Evolutionary conservation across 2,113 vertebrate species (phyloP).

Genomic region (Siniperca chuatsi): DNA sequence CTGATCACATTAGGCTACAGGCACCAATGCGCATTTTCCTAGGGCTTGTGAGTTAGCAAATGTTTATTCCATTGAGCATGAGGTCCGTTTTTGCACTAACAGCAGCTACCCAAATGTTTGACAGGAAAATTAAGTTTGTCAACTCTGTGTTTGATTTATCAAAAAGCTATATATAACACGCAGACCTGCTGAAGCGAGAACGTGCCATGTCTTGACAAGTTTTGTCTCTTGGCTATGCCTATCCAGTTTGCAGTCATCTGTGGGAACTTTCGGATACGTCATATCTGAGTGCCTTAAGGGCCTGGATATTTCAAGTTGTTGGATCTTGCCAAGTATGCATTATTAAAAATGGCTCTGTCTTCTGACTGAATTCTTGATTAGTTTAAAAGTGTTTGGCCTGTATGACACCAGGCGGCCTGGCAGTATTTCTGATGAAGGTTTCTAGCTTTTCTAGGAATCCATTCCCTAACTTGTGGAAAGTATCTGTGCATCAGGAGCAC

Average conservation of each 20-base stretch:
- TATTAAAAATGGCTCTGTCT: background rate
- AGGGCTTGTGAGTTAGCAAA: background rate
- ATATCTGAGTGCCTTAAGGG: too few relatives aligned
- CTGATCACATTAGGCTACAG: background rate
- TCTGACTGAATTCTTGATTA: background rate
- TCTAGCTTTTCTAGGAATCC: background rate
- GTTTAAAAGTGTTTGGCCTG: background rate
- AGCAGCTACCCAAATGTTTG: too few relatives aligned
- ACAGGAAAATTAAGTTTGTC: too few relatives aligned
- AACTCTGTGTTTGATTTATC: too few relatives aligned
- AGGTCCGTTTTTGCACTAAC: background rate
- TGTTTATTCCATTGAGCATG: background rate
- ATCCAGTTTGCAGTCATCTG: too few relatives aligned
- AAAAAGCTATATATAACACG: too few relatives aligned
- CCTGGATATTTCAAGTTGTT: background rate
- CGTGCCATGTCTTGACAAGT: background rate
- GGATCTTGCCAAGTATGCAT: background rate
- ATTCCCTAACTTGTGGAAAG: too few relatives aligned
- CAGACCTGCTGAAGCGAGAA: background rate
- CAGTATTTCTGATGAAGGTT: background rate
- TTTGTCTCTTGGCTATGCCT: background rate
- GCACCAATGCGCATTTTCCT: background rate
- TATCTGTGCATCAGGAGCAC: too few relatives aligned
- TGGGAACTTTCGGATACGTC: too few relatives aligned
- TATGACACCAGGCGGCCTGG: background rate